These are phyloP conservation scores for Petrolisthes cinctipes DNA, from an alignment of 2,888 invertebrate genomes.

Conservation along the genomic window DNA sequence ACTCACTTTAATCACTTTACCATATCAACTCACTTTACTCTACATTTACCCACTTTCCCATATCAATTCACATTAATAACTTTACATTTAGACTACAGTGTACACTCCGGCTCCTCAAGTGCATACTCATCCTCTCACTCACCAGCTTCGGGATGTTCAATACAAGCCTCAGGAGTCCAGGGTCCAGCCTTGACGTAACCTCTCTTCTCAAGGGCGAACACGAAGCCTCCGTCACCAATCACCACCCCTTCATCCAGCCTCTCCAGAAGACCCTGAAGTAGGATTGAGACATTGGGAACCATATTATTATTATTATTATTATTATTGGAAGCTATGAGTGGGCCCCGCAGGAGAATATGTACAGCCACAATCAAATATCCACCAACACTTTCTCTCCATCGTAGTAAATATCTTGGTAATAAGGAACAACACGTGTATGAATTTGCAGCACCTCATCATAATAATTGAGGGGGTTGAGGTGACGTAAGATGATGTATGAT, in stretches of 20 bases:
- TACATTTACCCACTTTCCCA: background rate
- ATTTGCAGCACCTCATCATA: no score
- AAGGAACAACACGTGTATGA: no score
- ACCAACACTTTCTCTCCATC: no score
- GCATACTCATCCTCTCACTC: conserved; percentile 12
- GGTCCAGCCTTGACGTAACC: conserved; percentile 72
- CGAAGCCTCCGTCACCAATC: conserved; percentile 71
- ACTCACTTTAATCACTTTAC: background rate
- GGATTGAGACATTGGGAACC: conserved; percentile 2
- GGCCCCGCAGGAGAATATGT: no score
- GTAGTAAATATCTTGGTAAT: no score
- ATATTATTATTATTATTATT: no score
- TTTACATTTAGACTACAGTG: no score
- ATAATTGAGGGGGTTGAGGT: no score
- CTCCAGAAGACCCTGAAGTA: conserved; percentile 67
- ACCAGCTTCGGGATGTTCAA: conserved; percentile 71
- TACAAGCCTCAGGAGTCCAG: conserved; percentile 71
- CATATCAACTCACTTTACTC: background rate
- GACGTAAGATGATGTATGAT: no score
- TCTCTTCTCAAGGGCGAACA: conserved; percentile 71
- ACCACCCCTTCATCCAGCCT: conserved; percentile 70
- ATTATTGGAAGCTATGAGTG: no score
- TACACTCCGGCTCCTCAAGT: no score
- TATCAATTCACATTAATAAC: background rate
- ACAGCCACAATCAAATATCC: no score